Conservation (phyloP, 2,888 invertebrate species). For the Amphipoea oculea region DNA sequence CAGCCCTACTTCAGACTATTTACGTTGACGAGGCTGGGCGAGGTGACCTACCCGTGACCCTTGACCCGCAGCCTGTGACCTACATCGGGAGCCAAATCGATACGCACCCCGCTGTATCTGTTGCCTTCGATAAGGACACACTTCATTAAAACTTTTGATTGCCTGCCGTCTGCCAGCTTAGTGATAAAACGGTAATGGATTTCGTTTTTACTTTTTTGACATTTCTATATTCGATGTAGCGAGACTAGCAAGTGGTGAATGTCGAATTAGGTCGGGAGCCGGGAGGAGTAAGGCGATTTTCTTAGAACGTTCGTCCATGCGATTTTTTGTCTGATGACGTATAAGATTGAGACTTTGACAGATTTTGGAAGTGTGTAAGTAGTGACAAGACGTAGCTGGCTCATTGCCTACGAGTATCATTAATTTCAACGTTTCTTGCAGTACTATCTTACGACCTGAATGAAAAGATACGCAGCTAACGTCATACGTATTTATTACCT, state of each 20-base stretch:
- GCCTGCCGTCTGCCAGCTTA: conserved; percentile 61
- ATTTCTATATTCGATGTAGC: conserved; percentile 33
- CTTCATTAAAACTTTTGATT: conserved; percentile 77
- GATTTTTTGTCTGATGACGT: conserved; percentile 49
- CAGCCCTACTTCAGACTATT: conserved; percentile 78
- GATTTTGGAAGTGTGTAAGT: conserved; percentile 14
- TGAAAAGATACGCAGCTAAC: conserved; percentile 42
- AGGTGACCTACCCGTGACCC: conserved; percentile 89
- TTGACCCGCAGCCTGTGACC: conserved; percentile 91
- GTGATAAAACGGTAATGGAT: conserved; percentile 70
- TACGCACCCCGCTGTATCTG: conserved; percentile 76
- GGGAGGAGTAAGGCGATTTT: conserved; percentile 19
- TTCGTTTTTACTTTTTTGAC: conserved; percentile 44
- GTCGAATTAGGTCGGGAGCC: conserved; percentile 41
- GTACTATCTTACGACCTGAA: conserved; percentile 42
- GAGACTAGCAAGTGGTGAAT: conserved; percentile 21
- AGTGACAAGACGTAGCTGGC: conserved; percentile 49
- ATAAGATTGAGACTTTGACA: conserved; percentile 18
- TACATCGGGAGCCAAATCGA: conserved; percentile 85
- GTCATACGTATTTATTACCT: not conserved
- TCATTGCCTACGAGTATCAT: conserved; percentile 58
- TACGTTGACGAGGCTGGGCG: conserved; percentile 78
- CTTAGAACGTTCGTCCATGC: conserved; percentile 5
- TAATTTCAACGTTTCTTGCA: conserved; percentile 46
- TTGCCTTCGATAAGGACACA: conserved; percentile 73